Percentiles rank a stretch among this genome's conserved stretches.
These are phyloP conservation scores for Phrixothrix hirtus DNA, from an alignment of 2,888 invertebrate species.

Conservation along the genomic window DNA sequence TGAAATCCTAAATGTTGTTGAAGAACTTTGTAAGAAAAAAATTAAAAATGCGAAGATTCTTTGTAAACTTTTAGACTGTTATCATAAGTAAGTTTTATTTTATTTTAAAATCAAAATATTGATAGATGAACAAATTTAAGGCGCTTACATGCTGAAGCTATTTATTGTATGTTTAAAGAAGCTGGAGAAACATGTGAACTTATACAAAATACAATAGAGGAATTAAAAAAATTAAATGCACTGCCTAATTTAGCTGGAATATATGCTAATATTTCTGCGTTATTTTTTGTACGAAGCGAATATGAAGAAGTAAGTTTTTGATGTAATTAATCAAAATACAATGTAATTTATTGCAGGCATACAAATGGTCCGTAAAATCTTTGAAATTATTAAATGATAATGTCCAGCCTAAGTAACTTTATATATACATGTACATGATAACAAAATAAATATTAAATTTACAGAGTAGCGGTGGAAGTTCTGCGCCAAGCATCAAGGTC, in stretches of 20 bases:
- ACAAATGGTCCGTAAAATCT: conserved; percentile 78
- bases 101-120: no score
- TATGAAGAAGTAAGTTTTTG: conserved; percentile 70
- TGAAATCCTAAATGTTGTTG: conserved; percentile 69
- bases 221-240: conserved; percentile 56
- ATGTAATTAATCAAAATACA: conserved; percentile 12
- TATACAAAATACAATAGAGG: conserved; percentile 60
- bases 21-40: conserved; percentile 57
- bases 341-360: conserved; percentile 62
- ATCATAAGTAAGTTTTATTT: conserved; percentile 71
- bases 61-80: conserved; percentile 77
- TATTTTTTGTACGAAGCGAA: conserved; percentile 84
- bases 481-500: conserved; percentile 85
- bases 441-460: background rate
- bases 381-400: conserved; percentile 67
- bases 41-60: conserved; percentile 56
- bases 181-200: conserved; percentile 73
- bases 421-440: background rate
- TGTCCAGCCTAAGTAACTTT: conserved; percentile 66
- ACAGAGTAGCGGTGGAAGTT: conserved; percentile 76
- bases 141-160: conserved; percentile 80
- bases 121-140: no score
- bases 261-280: conserved; percentile 80
- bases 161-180: conserved; percentile 77
- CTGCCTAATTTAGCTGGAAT: conserved; percentile 67